A percentile compares a stretch with the other conserved stretches of the same genome.
Conservation (phyloP, 2,113 vertebrate species). For the Cariama cristata region DNA sequence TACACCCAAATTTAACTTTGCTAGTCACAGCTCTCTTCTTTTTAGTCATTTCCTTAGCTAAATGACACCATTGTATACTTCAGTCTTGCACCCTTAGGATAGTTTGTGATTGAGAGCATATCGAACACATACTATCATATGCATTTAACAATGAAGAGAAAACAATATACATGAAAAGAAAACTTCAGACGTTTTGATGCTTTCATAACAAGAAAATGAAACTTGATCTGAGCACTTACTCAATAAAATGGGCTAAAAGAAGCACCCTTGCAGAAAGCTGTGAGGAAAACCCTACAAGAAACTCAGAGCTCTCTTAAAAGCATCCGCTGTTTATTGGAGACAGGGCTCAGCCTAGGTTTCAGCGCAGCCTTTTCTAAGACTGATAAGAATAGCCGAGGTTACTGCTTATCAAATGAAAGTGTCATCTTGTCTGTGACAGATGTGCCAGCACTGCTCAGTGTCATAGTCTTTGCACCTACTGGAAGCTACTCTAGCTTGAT, state of each 20-base stretch:
- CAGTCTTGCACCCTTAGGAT: background rate
- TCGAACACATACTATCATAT: background rate
- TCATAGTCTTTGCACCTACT: slow-evolving; percentile 65
- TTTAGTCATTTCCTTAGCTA: background rate
- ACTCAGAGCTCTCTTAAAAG: background rate
- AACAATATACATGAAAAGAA: background rate
- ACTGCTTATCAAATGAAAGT: slow-evolving; percentile 59
- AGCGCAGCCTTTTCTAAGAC: background rate
- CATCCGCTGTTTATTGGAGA: background rate
- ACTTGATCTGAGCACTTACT: background rate
- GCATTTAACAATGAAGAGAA: background rate
- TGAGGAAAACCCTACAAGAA: background rate
- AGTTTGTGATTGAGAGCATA: background rate
- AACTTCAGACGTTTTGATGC: background rate
- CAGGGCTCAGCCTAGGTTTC: background rate
- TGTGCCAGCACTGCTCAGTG: slow-evolving; percentile 46
- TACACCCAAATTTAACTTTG: background rate
- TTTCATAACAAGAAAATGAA: background rate
- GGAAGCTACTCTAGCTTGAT: slow-evolving; percentile 49
- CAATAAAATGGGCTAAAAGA: background rate
- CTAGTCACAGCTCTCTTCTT: background rate
- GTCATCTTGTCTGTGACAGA: slow-evolving; percentile 56
- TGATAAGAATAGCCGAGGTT: slow-evolving; percentile 30
- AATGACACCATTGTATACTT: background rate
- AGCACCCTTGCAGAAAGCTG: background rate